Base-by-base conservation (phyloP, 2,797 vertebrate species). In the Parambassis ranga region DNA sequence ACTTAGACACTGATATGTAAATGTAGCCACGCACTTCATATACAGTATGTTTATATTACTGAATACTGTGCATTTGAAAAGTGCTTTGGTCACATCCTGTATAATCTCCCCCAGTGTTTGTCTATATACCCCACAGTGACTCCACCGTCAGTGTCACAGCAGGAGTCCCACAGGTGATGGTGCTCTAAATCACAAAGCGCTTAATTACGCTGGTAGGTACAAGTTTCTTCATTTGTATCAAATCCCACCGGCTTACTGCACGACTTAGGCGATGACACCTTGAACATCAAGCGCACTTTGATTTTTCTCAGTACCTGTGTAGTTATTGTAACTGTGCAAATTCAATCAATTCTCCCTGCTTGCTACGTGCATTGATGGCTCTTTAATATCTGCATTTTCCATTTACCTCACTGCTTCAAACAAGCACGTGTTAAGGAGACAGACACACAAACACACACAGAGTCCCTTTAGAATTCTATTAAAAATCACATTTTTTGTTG, bases 341-440 rank as follows among this genome's bases (percentile, higher is more conserved):
- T 83, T 82, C 77, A 81, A 84, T 84, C 55, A 75, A 79, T 82
- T 62, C 32, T 64, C 58, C 59, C 72, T 35, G 11, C 42, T 72
- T 79, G 58, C 64, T 39, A 46, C 20, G 15, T 65, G 68, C 85
- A 72, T 67, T 81, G 70, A 82, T 79, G 70, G 65, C 50, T 74
- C 71, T 78, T 81, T 87, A 78, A 83, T 70, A 77, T 73, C 59
- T 43, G 53, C 65, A 67, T 72, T 66, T 79, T 42, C 52, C 70
- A 77, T 87, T 87, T 84, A 81, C 77, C 51, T 68, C 52, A 43
- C 48, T 50, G 62, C 63, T 57, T 77, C 64, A 82, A 74, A 79
- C 46, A 50, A 48, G 55, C 46, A 15, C 15, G 36, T 56, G 50
- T 50, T 62, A 77, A 72, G 37, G 59, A 66, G 78, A 72, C 5